Base-by-base conservation (phyloP, 2,888 invertebrate genomes). In the Drosophila robusta region DNA sequence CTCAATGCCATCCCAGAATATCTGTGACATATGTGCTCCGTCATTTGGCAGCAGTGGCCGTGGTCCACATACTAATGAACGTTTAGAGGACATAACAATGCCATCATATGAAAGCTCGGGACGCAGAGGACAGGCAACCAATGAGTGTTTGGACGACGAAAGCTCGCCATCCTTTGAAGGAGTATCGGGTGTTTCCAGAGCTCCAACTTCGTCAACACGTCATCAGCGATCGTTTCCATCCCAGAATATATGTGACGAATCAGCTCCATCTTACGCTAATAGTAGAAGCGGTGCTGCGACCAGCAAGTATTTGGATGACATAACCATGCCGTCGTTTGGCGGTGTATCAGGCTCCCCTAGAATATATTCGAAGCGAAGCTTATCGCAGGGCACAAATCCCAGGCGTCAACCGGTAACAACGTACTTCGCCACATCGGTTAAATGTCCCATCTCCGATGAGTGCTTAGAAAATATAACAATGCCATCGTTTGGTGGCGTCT, bases 311-410 rank as follows among this genome's bases (percentile, higher is more conserved):
- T 16, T 62, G 0, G 55, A 71, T 0, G 36, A 75, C 42, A 26
- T 64, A 9, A 63, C 79, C 6, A 67, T 68, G 66, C 71, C 77
- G 1, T 71, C 67, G 3, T 60, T 44, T 16, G 41, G 18, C 1
- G 14, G 8, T 4, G 34, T 36, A 0, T 54, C 50, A 2, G 36
- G 36, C 2, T n/a, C 65, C 4, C 18, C 46, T 2, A 18, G 18
- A 3, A 11, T 24, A 11, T 18, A 38, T 18, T 41, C 14, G 14
- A n/a, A 14, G 11, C 41, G 64, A 29, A 72, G 65, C 12, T 51
- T 38, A 16, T 52, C 72, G 0, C 32, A 64, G 12, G 54, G 55
- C 6, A n/a, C 38, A 0, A 44, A 34, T 22, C 11, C 11, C 3
- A 14, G 36, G 26, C 14, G 2, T 5, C 72, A 47, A 8, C 47